Percentiles rank a stretch among this genome's conserved stretches.
These are phyloP conservation scores for Chitala chitala DNA, from an alignment of 2,113 vertebrate genomes.

Conservation along the genomic window DNA sequence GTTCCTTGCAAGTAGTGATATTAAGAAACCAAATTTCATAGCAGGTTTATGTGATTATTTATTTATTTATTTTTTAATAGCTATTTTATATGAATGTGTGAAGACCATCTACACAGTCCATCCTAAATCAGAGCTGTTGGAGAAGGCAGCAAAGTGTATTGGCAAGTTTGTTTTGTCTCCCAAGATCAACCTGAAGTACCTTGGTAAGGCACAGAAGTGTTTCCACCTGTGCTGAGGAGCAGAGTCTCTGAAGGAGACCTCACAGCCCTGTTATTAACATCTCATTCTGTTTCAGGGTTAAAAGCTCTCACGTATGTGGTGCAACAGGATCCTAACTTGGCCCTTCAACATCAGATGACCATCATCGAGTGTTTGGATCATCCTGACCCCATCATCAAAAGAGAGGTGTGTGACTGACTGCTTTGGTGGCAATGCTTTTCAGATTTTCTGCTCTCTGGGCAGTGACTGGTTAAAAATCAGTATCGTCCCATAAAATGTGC, in stretches of 20 bases:
- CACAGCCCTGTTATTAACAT: constrained; percentile 22
- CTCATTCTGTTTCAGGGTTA: constrained; percentile 68
- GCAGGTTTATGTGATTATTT: constrained; percentile 15
- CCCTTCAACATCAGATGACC: constrained; percentile 95
- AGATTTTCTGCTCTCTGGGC: too few relatives aligned
- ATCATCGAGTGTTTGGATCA: constrained; percentile 97
- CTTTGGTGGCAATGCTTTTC: too few relatives aligned
- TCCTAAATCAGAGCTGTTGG: constrained; percentile 85
- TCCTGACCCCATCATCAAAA: constrained; percentile 88
- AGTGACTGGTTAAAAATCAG: too few relatives aligned
- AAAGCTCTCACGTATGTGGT: constrained; percentile 92
- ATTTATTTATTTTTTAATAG: constrained; percentile 51
- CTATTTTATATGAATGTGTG: constrained; percentile 93
- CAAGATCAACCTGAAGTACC: constrained; percentile 95
- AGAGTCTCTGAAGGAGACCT: neutral
- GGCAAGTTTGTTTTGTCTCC: constrained; percentile 93
- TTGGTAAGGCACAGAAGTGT: constrained; percentile 69
- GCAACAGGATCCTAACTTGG: constrained; percentile 87
- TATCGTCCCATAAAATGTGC: too few relatives aligned
- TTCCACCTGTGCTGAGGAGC: neutral
- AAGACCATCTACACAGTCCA: constrained; percentile 89
- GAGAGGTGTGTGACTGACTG: constrained; percentile 89
- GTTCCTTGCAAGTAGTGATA: neutral
- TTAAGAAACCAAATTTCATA: constrained; percentile 4
- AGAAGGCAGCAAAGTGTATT: constrained; percentile 92